These are phyloP conservation scores for Ditylenchus weischeri DNA, from an alignment of 2,888 invertebrate species.

Conservation along the genomic window DNA sequence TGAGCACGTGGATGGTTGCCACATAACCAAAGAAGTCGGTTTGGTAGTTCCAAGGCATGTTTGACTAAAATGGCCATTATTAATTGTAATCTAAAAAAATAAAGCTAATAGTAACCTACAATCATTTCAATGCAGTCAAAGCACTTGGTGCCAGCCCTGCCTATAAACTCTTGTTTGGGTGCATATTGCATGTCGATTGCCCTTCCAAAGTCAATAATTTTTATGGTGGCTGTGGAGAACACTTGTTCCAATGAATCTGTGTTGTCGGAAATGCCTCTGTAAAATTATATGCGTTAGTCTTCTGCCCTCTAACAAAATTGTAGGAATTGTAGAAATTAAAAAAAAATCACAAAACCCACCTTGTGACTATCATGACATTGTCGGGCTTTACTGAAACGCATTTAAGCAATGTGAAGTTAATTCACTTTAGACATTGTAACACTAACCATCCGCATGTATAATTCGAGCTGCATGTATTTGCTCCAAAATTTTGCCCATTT, in stretches of 20 bases:
- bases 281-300: too few relatives aligned
- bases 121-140: slow-evolving; percentile 75
- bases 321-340: slow-evolving; percentile 1
- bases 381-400: slow-evolving; percentile 12
- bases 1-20: slow-evolving; percentile 78
- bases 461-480: slow-evolving; percentile 7
- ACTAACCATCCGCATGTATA: slow-evolving; percentile 6
- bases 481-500: slow-evolving; percentile 6
- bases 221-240: slow-evolving; percentile 62
- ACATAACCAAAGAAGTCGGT: slow-evolving; percentile 85
- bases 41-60: slow-evolving; percentile 77
- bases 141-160: slow-evolving; percentile 66
- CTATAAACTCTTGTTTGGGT: slow-evolving; percentile 63
- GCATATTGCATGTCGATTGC: slow-evolving; percentile 82
- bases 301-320: too few relatives aligned
- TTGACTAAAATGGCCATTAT: slow-evolving; percentile 63
- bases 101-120: slow-evolving; percentile 18
- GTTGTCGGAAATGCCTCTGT: slow-evolving; percentile 27
- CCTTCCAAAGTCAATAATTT: slow-evolving; percentile 88
- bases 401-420: not conserved
- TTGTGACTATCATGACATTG: slow-evolving; percentile 9
- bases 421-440: not conserved
- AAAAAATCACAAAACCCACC: slow-evolving; percentile 6
- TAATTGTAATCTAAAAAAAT: slow-evolving; percentile 5
- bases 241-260: slow-evolving; percentile 15